A percentile compares a stretch with the other conserved stretches of the same genome.
Conservation (phyloP, 2,113 vertebrate species). For the Anhinga anhinga region DNA sequence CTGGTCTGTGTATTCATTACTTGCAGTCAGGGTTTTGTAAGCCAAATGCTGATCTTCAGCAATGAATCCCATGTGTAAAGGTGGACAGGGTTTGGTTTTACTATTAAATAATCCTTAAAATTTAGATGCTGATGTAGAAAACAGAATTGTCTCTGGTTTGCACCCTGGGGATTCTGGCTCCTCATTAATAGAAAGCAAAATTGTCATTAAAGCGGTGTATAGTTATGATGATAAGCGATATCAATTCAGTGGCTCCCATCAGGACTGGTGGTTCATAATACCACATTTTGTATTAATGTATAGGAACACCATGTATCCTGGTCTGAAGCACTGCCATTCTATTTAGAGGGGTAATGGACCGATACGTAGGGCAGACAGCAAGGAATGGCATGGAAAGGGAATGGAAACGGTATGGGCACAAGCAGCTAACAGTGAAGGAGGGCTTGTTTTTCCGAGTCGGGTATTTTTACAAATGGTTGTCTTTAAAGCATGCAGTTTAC, state of each 20-base stretch:
- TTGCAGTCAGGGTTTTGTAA: neutral
- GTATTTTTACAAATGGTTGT: neutral
- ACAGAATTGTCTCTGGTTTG: neutral
- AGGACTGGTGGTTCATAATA: neutral
- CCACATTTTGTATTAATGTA: neutral
- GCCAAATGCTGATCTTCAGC: neutral
- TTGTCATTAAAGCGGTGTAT: neutral
- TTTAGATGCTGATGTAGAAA: neutral
- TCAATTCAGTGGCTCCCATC: neutral
- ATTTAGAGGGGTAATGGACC: neutral
- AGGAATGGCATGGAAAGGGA: neutral
- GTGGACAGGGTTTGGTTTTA: neutral
- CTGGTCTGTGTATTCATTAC: neutral
- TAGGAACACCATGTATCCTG: neutral
- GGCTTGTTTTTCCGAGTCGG: neutral
- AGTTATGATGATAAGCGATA: neutral
- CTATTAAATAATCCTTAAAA: neutral
- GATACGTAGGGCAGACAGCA: neutral
- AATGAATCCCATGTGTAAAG: neutral
- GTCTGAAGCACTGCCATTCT: neutral
- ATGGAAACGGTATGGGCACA: rapidly evolving
- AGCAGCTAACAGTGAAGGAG: neutral
- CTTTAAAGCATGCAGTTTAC: neutral
- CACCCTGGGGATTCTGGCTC: neutral
- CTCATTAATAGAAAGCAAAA: neutral